Conservation (phyloP, 2,113 vertebrate genomes). For the Gallinago media region DNA sequence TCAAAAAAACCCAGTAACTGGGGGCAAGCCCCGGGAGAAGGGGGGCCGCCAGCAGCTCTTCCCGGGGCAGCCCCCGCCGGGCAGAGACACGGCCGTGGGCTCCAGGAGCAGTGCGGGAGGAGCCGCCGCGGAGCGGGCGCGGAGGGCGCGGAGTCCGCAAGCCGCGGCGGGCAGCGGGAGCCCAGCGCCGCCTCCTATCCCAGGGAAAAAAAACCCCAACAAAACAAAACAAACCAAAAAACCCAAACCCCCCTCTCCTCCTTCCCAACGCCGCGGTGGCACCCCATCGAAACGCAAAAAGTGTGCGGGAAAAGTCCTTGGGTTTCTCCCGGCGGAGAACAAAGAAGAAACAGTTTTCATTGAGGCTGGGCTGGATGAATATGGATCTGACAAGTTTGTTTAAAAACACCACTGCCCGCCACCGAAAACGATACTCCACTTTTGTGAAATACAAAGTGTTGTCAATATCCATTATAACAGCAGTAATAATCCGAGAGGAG, state of each 20-base stretch:
- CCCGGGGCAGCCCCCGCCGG: not conserved
- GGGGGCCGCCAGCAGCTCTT: not conserved
- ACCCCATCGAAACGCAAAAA: not conserved
- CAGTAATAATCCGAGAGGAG: not conserved
- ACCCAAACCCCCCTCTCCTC: too few relatives aligned
- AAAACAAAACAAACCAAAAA: not conserved
- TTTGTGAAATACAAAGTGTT: not conserved
- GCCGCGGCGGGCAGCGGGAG: not conserved
- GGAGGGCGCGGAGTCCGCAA: not conserved
- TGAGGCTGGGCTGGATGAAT: not conserved
- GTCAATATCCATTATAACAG: conserved; percentile 7
- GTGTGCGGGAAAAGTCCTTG: not conserved
- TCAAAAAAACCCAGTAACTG: too few relatives aligned
- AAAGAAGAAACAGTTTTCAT: not conserved
- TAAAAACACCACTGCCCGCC: not conserved
- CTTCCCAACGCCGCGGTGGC: not conserved
- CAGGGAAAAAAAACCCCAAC: not conserved
- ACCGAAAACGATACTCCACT: not conserved
- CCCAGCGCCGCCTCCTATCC: not conserved
- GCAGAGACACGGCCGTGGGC: not conserved
- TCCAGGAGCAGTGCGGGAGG: not conserved
- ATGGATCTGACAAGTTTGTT: conserved; percentile 3
- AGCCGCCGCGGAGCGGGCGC: not conserved
- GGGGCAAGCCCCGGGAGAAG: not conserved
- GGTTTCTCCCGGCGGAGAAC: not conserved